Evolutionary conservation across 2,113 vertebrate species (phyloP).

Genomic region (Dasyornis broadbenti): DNA sequence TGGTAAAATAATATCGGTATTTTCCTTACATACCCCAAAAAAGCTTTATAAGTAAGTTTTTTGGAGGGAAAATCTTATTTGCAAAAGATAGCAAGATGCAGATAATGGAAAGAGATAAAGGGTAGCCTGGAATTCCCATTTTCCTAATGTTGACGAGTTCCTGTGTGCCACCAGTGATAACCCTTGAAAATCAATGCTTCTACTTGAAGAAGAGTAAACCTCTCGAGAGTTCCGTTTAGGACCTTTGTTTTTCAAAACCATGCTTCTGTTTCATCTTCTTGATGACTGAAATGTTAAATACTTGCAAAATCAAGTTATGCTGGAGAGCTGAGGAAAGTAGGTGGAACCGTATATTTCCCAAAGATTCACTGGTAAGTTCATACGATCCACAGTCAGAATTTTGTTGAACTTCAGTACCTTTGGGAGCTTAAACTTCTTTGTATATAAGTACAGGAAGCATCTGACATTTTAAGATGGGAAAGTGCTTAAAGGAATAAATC

Average conservation of each 20-base stretch:
- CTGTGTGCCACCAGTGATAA: slow-evolving; percentile 36
- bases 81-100: slow-evolving; percentile 26
- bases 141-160: slow-evolving; percentile 37
- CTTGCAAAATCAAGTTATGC: background rate
- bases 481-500: slow-evolving; percentile 56
- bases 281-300: background rate
- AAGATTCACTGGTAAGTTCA: background rate
- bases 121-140: slow-evolving; percentile 39
- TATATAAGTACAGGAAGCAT: slow-evolving; percentile 67
- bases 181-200: slow-evolving; percentile 49
- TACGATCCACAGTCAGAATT: slow-evolving; percentile 1
- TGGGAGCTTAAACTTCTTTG: slow-evolving; percentile 55
- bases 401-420: slow-evolving; percentile 35
- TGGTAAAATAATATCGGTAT: background rate
- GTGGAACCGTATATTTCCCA: background rate
- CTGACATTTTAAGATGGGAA: slow-evolving; percentile 61
- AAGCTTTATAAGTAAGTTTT: slow-evolving; percentile 26
- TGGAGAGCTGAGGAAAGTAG: background rate
- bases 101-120: slow-evolving; percentile 29
- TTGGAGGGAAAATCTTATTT: background rate
- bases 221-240: background rate
- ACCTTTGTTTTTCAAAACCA: slow-evolving; percentile 7
- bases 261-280: slow-evolving; percentile 18
- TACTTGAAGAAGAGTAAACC: slow-evolving; percentile 16
- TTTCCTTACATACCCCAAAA: background rate